Conservation (phyloP, 2,888 invertebrate species). For the Brassicogethes aeneus region DNA sequence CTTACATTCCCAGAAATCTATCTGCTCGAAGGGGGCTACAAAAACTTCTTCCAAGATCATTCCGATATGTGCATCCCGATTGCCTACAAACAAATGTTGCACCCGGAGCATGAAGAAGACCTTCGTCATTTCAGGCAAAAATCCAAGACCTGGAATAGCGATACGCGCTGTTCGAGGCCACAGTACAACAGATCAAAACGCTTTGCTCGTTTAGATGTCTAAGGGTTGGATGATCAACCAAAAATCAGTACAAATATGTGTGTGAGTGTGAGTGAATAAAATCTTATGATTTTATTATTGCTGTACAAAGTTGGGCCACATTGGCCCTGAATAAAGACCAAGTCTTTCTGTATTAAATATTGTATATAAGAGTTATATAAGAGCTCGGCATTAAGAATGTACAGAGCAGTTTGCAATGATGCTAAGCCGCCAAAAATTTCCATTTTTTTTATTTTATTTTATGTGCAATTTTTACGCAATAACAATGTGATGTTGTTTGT, state of each 20-base stretch:
- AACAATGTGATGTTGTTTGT: slow-evolving; percentile 29
- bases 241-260: slow-evolving; percentile 17
- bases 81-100: slow-evolving; percentile 76
- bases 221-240: slow-evolving; percentile 10
- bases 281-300: slow-evolving; percentile 9
- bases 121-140: slow-evolving; percentile 66
- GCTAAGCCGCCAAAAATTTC: slow-evolving; percentile 32
- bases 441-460: slow-evolving; percentile 25
- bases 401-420: slow-evolving; percentile 30
- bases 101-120: slow-evolving; percentile 66
- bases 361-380: slow-evolving; percentile 14
- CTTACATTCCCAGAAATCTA: slow-evolving; percentile 91
- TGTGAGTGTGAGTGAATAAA: slow-evolving; percentile 13
- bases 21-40: slow-evolving; percentile 84
- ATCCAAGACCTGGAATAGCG: slow-evolving; percentile 64
- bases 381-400: slow-evolving; percentile 14
- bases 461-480: slow-evolving; percentile 34
- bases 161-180: slow-evolving; percentile 29
- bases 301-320: slow-evolving; percentile 20
- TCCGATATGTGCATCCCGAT: slow-evolving; percentile 62
- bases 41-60: slow-evolving; percentile 66
- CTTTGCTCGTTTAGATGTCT: background rate
- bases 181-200: slow-evolving; percentile 1
- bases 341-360: slow-evolving; percentile 16
- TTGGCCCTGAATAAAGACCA: slow-evolving; percentile 14